Conservation (phyloP, 1,140 invertebrate species). For the Neomicropteryx cornuta region DNA sequence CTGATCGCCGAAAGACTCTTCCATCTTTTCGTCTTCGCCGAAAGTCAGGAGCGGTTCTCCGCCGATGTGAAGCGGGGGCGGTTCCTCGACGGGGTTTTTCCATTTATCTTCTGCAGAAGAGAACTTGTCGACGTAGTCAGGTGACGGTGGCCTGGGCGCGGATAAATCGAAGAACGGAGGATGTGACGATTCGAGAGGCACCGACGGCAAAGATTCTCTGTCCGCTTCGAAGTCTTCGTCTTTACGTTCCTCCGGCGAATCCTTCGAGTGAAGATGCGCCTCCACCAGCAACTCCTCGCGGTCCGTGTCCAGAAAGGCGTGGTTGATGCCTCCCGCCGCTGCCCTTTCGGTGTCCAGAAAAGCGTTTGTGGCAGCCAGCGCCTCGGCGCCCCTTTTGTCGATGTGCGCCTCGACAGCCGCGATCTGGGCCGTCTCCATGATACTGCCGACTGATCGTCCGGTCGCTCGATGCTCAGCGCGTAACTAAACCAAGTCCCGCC, state of each 20-base stretch:
- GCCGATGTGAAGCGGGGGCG: conserved; percentile 3
- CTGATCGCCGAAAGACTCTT: neutral
- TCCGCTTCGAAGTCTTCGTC: too few relatives aligned
- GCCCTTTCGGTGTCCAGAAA: conserved; percentile 35
- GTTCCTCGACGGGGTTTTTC: conserved; percentile 6
- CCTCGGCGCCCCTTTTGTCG: conserved; percentile 21
- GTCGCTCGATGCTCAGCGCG: conserved; percentile 18
- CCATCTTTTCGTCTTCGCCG: neutral
- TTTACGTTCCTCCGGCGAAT: too few relatives aligned
- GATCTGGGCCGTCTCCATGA: conserved; percentile 15
- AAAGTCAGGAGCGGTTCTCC: neutral
- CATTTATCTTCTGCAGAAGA: conserved; percentile 5
- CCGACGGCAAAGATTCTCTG: conserved; percentile 22
- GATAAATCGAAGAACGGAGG: conserved; percentile 8
- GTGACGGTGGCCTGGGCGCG: conserved; percentile 11
- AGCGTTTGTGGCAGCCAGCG: conserved; percentile 32
- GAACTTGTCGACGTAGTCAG: conserved; percentile 3
- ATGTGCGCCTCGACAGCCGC: conserved; percentile 23
- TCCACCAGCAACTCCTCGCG: conserved; percentile 29
- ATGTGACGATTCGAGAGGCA: conserved; percentile 20
- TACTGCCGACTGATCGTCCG: conserved; percentile 18
- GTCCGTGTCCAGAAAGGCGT: conserved; percentile 25
- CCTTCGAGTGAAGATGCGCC: conserved; percentile 23
- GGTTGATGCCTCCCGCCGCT: neutral
- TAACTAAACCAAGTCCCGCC: conserved; percentile 17